A percentile compares a stretch with the other conserved stretches of the same genome.
These are phyloP conservation scores for Leptopilina syphax DNA, from an alignment of 2,888 invertebrate genomes.

Conservation along the genomic window DNA sequence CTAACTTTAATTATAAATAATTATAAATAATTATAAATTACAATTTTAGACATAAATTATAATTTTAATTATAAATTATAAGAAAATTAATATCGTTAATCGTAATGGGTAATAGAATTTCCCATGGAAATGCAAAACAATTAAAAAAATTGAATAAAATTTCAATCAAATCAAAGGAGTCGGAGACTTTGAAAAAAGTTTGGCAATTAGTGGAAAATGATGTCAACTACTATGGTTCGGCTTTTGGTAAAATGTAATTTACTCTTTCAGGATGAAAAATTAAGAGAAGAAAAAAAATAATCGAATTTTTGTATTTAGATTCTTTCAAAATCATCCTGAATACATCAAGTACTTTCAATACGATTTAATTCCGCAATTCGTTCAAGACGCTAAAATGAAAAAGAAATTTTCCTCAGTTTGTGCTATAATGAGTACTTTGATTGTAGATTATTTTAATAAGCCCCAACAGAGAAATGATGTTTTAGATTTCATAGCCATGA, in stretches of 20 bases:
- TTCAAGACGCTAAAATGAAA: conserved; percentile 48
- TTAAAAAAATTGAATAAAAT: conserved; percentile 22
- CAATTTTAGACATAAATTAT: too few relatives aligned
- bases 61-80: neutral
- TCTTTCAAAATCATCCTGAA: conserved; percentile 52
- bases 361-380: conserved; percentile 50
- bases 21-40: too few relatives aligned
- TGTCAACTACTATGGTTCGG: conserved; percentile 46
- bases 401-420: conserved; percentile 49
- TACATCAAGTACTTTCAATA: conserved; percentile 53
- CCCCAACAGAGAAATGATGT: conserved; percentile 49
- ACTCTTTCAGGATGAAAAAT: neutral
- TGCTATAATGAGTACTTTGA: conserved; percentile 47
- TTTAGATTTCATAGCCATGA: conserved; percentile 55
- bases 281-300: neutral
- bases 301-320: conserved; percentile 34
- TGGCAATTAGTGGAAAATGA: conserved; percentile 52
- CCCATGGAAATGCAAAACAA: neutral
- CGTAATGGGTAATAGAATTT: neutral
- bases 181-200: conserved; percentile 46
- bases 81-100: neutral
- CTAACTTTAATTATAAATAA: too few relatives aligned
- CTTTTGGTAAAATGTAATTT: conserved; percentile 49
- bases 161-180: conserved; percentile 41
- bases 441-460: conserved; percentile 52